These are phyloP conservation scores for Caenorhabditis parvicauda DNA, from an alignment of 2,888 invertebrate species.

Conservation along the genomic window DNA sequence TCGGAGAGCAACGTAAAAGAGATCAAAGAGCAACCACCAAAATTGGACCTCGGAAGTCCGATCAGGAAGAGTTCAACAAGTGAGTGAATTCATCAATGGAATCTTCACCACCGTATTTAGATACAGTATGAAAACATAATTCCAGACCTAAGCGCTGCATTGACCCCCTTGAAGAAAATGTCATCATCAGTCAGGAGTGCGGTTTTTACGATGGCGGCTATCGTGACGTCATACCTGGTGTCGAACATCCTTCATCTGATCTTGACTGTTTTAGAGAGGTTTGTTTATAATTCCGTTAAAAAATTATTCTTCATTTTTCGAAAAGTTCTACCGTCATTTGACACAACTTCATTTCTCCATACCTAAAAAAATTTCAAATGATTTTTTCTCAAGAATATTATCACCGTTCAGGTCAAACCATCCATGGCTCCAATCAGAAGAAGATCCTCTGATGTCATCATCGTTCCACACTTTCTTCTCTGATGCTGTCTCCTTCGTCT, in stretches of 20 bases:
- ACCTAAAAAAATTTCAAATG: too few relatives aligned
- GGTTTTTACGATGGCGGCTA: constrained; percentile 60
- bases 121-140: not conserved
- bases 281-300: not conserved
- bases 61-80: too few relatives aligned
- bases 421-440: constrained; percentile 42
- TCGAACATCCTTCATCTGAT: constrained; percentile 57
- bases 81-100: too few relatives aligned
- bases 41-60: too few relatives aligned
- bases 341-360: not conserved
- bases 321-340: not conserved
- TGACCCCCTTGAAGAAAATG: constrained; percentile 37
- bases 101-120: too few relatives aligned
- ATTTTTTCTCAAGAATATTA: not conserved
- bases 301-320: not conserved
- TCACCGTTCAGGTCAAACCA: constrained; percentile 43
- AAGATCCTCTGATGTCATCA: constrained; percentile 52
- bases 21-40: too few relatives aligned
- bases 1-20: constrained; percentile 16
- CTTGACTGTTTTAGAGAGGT: constrained; percentile 56
- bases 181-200: constrained; percentile 48
- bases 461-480: constrained; percentile 59
- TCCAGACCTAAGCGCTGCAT: constrained; percentile 8
- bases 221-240: constrained; percentile 59
- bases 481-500: constrained; percentile 57